Evolutionary conservation across 2,113 vertebrate species (phyloP).

Genomic region (Corydoras sp.): DNA sequence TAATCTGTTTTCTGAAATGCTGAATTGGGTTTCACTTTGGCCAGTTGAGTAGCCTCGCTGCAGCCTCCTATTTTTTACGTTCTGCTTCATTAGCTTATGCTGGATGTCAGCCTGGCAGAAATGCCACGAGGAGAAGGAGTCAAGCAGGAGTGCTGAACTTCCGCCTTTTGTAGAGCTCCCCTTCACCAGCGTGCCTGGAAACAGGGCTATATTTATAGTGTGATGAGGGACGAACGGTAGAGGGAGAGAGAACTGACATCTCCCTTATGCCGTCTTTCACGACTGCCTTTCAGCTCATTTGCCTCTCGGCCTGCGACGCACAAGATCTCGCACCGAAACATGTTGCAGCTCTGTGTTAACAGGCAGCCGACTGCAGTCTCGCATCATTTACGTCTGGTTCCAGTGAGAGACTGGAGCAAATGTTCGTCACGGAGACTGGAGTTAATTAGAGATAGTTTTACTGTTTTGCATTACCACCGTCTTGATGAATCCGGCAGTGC

Average conservation of each 20-base stretch:
- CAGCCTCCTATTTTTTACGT: not conserved
- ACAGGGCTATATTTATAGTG: slow-evolving; percentile 34
- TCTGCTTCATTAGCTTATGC: slow-evolving; percentile 23
- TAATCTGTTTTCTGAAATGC: slow-evolving; percentile 17
- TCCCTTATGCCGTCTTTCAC: slow-evolving; percentile 22
- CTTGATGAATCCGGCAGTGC: slow-evolving; percentile 5
- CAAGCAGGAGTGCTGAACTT: slow-evolving; percentile 16
- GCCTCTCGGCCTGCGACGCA: slow-evolving; percentile 10
- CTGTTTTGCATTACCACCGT: slow-evolving; percentile 1
- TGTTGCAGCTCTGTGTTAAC: slow-evolving; percentile 8
- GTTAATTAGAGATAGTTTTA: slow-evolving; percentile 41
- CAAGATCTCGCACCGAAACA: slow-evolving; percentile 15
- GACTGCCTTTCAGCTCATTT: not conserved
- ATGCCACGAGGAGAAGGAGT: slow-evolving; percentile 26
- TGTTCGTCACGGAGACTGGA: slow-evolving; percentile 16
- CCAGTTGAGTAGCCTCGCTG: not conserved
- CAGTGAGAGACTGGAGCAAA: slow-evolving; percentile 2
- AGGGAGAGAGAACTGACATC: slow-evolving; percentile 18
- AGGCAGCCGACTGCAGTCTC: slow-evolving; percentile 3
- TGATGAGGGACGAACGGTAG: not conserved
- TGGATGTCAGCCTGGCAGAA: slow-evolving; percentile 17
- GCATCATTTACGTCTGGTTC: slow-evolving; percentile 1
- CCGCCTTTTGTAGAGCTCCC: not conserved
- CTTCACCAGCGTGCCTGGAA: slow-evolving; percentile 17
- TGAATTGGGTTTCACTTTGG: slow-evolving; percentile 1